Conservation (phyloP, 1,140 invertebrate genomes). For the Penaeus chinensis region DNA sequence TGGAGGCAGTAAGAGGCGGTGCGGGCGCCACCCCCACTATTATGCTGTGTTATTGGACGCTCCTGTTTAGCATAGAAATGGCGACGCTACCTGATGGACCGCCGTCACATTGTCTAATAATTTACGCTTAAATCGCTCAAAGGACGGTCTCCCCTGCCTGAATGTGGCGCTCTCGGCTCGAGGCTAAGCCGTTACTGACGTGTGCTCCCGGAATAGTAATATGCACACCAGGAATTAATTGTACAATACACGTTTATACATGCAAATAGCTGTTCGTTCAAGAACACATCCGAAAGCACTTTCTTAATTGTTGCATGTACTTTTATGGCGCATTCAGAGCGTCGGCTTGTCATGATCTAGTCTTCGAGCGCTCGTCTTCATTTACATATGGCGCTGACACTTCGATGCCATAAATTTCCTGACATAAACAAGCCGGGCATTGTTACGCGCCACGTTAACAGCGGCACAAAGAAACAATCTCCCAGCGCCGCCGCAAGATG, state of each 20-base stretch:
- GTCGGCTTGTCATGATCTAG: background rate
- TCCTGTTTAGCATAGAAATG: conserved; percentile 62
- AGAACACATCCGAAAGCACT: conserved; percentile 53
- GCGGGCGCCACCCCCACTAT: conserved; percentile 46
- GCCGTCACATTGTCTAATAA: conserved; percentile 62
- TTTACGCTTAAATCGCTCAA: conserved; percentile 62
- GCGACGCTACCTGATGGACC: conserved; percentile 59
- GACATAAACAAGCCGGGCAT: no score
- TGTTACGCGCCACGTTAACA: no score
- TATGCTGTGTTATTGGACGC: conserved; percentile 62
- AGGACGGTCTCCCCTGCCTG: conserved; percentile 52
- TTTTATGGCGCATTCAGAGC: conserved; percentile 21
- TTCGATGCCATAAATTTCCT: no score
- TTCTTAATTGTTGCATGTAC: conserved; percentile 58
- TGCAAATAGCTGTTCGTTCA: conserved; percentile 59
- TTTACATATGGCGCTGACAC: no score
- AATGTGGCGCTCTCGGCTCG: conserved; percentile 52
- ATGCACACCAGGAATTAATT: conserved; percentile 58
- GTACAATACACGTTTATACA: conserved; percentile 59
- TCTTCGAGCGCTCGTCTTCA: no score
- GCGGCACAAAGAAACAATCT: no score
- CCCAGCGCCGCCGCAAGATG: conserved; percentile 16
- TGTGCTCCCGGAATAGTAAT: conserved; percentile 59
- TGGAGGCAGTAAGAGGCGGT: conserved; percentile 48
- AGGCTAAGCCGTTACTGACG: conserved; percentile 56